Conservation (phyloP, 2,113 vertebrate species). For the Aramus guarauna region DNA sequence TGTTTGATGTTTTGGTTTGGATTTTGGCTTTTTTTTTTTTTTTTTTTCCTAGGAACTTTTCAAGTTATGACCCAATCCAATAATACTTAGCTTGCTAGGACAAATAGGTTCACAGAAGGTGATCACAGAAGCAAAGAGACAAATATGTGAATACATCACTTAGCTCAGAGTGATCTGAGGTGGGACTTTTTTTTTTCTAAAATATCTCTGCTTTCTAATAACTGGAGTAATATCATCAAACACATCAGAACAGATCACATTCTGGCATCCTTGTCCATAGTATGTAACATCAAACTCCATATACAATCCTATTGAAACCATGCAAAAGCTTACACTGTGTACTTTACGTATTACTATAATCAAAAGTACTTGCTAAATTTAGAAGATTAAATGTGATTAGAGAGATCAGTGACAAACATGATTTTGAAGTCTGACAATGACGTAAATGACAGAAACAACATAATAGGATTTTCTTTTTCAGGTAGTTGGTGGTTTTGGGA, state of each 20-base stretch:
- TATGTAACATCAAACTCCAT: background rate
- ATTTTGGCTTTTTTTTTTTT: background rate
- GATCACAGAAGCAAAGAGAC: background rate
- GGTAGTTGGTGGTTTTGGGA: fast-evolving
- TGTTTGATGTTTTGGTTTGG: background rate
- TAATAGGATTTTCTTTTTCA: background rate
- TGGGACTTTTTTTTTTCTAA: background rate
- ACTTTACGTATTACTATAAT: background rate
- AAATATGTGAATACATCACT: background rate
- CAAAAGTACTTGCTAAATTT: background rate
- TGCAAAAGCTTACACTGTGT: background rate
- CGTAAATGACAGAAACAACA: background rate
- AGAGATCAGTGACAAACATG: background rate
- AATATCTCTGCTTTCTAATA: background rate
- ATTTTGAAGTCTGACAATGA: background rate
- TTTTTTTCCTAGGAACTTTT: background rate
- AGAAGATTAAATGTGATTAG: background rate
- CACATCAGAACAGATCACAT: background rate
- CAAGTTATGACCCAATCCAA: fast-evolving
- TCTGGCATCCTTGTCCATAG: background rate
- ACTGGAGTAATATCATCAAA: background rate
- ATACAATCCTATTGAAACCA: background rate
- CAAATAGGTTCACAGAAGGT: background rate
- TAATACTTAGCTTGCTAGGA: background rate
- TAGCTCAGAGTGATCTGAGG: background rate